Evolutionary conservation across 2,797 vertebrate genomes (phyloP).

Genomic region (Sebastes cheni): DNA sequence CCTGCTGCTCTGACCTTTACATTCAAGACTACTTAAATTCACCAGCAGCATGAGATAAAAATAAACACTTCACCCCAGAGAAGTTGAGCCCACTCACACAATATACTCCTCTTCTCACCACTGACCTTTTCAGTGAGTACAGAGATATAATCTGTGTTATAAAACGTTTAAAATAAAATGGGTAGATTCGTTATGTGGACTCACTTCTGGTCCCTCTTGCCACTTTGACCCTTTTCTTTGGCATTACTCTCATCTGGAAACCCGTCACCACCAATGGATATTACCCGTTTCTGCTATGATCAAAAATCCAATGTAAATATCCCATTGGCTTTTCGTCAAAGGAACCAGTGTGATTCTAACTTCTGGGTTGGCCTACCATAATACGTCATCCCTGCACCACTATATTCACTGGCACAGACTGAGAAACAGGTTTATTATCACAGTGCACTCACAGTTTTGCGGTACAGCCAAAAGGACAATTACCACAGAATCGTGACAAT

Average conservation of each 20-base stretch:
- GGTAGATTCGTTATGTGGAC: neutral
- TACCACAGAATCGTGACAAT: neutral
- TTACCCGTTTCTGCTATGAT: neutral
- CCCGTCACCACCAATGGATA: neutral
- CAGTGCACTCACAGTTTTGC: neutral
- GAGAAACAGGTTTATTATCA: neutral
- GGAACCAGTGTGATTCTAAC: too few relatives aligned
- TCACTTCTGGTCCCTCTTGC: neutral
- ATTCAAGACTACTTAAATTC: neutral
- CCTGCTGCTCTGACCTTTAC: slow-evolving; percentile 38
- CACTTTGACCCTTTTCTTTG: neutral
- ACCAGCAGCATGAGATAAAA: slow-evolving; percentile 23
- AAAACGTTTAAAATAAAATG: neutral
- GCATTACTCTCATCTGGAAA: neutral
- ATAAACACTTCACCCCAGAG: neutral
- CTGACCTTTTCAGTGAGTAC: neutral
- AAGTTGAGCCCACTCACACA: neutral
- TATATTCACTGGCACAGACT: neutral
- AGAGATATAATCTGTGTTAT: neutral
- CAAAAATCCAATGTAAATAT: neutral
- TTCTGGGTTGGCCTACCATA: too few relatives aligned
- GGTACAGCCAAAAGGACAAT: neutral
- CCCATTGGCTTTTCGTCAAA: too few relatives aligned
- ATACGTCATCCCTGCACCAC: too few relatives aligned
- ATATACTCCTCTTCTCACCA: neutral